These are phyloP conservation scores for Steatocranus sp. DNA, from an alignment of 2,797 vertebrate genomes.

Conservation along the genomic window DNA sequence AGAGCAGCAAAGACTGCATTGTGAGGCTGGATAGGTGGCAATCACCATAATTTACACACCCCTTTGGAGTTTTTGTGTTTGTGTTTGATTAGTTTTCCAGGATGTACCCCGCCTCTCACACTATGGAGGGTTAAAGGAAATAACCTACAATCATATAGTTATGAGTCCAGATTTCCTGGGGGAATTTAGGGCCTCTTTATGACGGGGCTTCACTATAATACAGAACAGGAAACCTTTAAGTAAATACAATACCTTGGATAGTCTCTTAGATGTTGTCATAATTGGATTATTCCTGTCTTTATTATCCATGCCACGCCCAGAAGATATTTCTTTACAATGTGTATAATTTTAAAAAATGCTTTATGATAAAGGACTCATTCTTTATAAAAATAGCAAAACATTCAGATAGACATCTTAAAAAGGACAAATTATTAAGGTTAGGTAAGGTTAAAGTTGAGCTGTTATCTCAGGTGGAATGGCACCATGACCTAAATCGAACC, in stretches of 20 bases:
- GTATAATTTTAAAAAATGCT: not conserved
- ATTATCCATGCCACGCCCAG: not conserved
- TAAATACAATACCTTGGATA: not conserved
- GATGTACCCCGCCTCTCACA: not conserved
- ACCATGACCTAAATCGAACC: slow-evolving; percentile 40
- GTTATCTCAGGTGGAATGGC: slow-evolving; percentile 17
- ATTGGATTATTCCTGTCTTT: not conserved
- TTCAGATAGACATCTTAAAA: not conserved
- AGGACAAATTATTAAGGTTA: not conserved
- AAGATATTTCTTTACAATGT: not conserved
- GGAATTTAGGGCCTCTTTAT: not conserved
- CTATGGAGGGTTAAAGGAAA: not conserved
- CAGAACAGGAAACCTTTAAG: not conserved
- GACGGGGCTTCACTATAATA: not conserved
- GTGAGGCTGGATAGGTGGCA: not conserved
- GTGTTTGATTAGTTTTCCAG: not conserved
- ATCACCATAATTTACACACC: not conserved
- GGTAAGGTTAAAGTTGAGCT: not conserved
- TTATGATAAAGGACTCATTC: accelerated
- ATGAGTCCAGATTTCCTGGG: not conserved
- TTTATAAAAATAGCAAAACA: not conserved
- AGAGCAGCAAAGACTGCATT: not conserved
- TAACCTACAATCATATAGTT: not conserved
- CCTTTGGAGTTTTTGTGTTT: not conserved
- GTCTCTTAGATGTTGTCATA: not conserved